phyloP scores from a whole-genome alignment of 2,888 invertebrate species.

The Callinectes sapidus region DNA sequence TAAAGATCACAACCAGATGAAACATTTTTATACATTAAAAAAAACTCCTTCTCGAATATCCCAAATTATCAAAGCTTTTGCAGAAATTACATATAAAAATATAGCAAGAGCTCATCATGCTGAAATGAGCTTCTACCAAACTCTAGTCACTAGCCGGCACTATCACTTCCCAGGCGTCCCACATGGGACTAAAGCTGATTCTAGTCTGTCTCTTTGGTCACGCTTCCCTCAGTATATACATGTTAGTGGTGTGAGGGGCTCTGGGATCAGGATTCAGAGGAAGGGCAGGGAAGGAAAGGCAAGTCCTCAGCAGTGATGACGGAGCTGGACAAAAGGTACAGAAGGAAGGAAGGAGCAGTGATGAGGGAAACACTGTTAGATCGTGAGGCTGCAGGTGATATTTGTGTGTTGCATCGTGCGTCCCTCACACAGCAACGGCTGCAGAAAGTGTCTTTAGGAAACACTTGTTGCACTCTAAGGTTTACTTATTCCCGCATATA shows the following conservation, averaged over 20 bases:
- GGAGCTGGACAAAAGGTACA: not conserved
- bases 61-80: not conserved
- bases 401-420: not conserved
- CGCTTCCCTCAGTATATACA: not conserved
- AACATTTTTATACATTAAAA: not conserved
- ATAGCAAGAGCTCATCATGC: not conserved
- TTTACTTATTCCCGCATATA: not conserved
- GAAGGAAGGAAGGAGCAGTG: not conserved
- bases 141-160: not conserved
- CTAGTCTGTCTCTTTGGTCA: not conserved
- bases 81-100: conserved; percentile 19
- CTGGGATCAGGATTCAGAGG: not conserved
- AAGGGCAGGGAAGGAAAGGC: not conserved
- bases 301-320: not conserved
- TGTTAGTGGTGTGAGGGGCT: not conserved
- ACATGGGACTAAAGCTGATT: not conserved
- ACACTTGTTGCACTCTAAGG: not conserved
- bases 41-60: not conserved
- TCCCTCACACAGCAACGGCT: not conserved
- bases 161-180: not conserved
- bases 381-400: not conserved
- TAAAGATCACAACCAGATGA: conserved; percentile 12
- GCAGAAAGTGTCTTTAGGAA: not conserved
- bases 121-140: not conserved
- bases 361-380: not conserved